phyloP scores from a whole-genome alignment of 2,113 vertebrate species.

The Lepus europaeus region DNA sequence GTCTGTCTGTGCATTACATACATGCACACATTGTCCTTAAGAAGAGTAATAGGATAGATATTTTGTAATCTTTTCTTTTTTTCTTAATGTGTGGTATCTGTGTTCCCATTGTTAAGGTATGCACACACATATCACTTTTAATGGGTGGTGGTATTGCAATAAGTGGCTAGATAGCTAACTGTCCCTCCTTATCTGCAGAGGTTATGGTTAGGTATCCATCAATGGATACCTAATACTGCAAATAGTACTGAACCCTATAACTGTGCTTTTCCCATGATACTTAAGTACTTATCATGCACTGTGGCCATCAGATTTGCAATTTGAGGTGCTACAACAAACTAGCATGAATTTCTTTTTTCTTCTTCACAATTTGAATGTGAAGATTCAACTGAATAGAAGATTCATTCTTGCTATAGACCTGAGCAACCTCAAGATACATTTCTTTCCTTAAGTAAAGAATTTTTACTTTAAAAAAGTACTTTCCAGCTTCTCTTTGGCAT shows the following conservation, averaged over 20 bases:
- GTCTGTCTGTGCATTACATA: neutral
- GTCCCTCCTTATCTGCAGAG: neutral
- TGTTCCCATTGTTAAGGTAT: neutral
- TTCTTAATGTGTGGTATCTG: neutral
- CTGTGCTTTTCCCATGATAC: neutral
- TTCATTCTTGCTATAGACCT: neutral
- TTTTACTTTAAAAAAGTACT: neutral
- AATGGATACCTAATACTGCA: neutral
- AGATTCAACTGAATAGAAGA: neutral
- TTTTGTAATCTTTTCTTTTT: neutral
- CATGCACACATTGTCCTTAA: neutral
- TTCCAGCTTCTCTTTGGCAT: neutral
- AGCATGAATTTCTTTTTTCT: neutral
- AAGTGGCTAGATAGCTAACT: neutral
- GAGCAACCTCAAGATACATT: neutral
- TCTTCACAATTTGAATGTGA: neutral
- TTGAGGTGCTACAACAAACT: neutral
- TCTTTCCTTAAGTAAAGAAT: neutral
- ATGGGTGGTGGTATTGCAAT: neutral
- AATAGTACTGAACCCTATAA: neutral
- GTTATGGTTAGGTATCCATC: no score
- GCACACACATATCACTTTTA: neutral
- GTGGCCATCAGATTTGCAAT: neutral
- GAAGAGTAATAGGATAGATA: neutral
- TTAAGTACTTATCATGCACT: neutral